phyloP scores from a whole-genome alignment of 2,797 vertebrate species.

The Atherinosoma microstoma region DNA sequence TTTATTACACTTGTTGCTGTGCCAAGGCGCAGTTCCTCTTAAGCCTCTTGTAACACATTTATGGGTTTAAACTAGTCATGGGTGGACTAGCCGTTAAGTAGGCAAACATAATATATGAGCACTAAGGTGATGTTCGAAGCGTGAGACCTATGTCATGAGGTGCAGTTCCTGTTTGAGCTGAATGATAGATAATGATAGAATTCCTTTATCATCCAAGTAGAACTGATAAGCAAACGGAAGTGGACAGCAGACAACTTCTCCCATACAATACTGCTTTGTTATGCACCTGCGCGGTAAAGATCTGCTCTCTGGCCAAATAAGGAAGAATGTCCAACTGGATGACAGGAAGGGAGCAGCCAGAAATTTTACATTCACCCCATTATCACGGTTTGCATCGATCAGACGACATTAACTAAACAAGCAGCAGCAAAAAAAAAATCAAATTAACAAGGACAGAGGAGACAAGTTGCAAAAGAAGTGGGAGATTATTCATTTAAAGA shows the following conservation, averaged over 20 bases:
- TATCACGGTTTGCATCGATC: not conserved
- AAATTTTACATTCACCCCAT: not conserved
- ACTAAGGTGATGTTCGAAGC: not conserved
- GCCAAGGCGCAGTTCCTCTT: not conserved
- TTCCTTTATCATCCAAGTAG: not conserved
- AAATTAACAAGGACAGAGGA: not conserved
- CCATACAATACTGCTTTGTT: not conserved
- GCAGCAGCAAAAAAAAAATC: not conserved
- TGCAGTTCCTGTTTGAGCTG: not conserved
- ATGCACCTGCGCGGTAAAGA: not conserved
- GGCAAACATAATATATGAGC: slow-evolving; percentile 9
- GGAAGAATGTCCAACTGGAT: not conserved
- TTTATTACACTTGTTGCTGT: not conserved
- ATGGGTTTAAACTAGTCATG: not conserved
- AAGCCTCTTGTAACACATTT: slow-evolving; percentile 29
- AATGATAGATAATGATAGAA: not conserved
- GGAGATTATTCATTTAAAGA: not conserved
- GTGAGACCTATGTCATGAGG: not conserved
- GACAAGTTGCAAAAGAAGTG: not conserved
- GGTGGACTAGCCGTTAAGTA: not conserved
- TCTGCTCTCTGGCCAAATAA: not conserved
- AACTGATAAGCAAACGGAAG: slow-evolving; percentile 38
- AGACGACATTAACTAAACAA: not conserved
- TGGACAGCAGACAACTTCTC: not conserved
- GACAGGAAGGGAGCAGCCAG: slow-evolving; percentile 2